A percentile compares a stretch with the other conserved stretches of the same genome.
phyloP scores from a whole-genome alignment of 2,113 vertebrate genomes.

The Oncorhynchus masou region DNA sequence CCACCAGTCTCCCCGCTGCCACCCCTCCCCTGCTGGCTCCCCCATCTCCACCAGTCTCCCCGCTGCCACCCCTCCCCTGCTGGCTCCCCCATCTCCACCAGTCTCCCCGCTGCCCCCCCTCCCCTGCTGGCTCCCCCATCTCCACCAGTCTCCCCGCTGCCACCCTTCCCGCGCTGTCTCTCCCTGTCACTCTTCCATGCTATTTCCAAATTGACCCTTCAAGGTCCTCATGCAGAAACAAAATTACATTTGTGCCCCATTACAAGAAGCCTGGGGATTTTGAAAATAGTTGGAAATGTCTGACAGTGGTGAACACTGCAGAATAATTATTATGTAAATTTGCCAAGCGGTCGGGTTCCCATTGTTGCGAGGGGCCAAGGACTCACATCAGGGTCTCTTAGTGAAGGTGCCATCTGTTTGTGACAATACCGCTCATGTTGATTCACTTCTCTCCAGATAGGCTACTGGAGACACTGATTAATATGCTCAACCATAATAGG shows the following conservation, averaged over 20 bases:
- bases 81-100: background rate
- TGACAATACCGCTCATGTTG: no score
- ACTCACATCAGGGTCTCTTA: slow-evolving; percentile 5
- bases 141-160: no score
- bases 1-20: no score
- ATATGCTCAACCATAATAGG: background rate
- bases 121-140: no score
- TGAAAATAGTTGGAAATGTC: slow-evolving; percentile 35
- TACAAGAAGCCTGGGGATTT: slow-evolving; percentile 36
- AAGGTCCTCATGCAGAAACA: slow-evolving; percentile 48
- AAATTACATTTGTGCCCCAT: slow-evolving; percentile 53
- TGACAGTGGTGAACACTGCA: slow-evolving; percentile 15
- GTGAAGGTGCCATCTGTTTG: background rate
- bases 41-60: no score
- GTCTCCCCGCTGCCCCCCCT: no score
- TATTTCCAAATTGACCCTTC: slow-evolving; percentile 57
- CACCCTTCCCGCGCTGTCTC: background rate
- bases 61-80: no score
- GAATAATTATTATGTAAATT: slow-evolving; percentile 39
- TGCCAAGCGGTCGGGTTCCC: slow-evolving; percentile 19
- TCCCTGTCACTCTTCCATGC: slow-evolving; percentile 17
- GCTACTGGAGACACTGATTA: background rate
- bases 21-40: no score
- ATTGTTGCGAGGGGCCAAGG: slow-evolving; percentile 14
- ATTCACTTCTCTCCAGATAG: background rate